phyloP scores from a whole-genome alignment of 2,113 vertebrate genomes.

The Camelus bactrianus region DNA sequence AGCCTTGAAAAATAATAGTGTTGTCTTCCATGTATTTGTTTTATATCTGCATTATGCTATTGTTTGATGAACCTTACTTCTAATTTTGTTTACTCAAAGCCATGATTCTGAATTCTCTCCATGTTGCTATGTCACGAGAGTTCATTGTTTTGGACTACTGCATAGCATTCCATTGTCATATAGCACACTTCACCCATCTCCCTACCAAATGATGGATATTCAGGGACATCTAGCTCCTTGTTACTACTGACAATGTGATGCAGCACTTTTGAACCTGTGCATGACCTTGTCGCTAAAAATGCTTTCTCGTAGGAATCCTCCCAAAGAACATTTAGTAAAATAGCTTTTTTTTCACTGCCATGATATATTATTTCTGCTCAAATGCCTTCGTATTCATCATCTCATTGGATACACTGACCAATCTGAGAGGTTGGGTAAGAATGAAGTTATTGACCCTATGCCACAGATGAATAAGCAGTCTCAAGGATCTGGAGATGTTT shows the following conservation, averaged over 20 bases:
- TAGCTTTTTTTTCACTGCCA: not conserved
- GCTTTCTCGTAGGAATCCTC: not conserved
- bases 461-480: not conserved
- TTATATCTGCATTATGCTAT: not conserved
- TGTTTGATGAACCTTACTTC: not conserved
- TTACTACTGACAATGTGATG: not conserved
- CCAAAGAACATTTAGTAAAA: not conserved
- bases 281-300: not conserved
- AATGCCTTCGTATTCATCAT: not conserved
- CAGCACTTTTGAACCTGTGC: not conserved
- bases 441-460: not conserved
- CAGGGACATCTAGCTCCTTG: not conserved
- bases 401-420: not conserved
- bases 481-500: not conserved
- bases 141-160: not conserved
- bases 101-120: not conserved
- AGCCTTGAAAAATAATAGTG: not conserved
- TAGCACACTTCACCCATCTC: not conserved
- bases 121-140: not conserved
- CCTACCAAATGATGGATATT: not conserved
- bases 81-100: not conserved
- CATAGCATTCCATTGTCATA: not conserved
- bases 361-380: not conserved
- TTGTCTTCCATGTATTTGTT: not conserved
- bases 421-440: not conserved